Percentiles rank a stretch among this genome's conserved stretches.
Conservation (phyloP, 2,888 invertebrate species). For the Andrena camellia region DNA sequence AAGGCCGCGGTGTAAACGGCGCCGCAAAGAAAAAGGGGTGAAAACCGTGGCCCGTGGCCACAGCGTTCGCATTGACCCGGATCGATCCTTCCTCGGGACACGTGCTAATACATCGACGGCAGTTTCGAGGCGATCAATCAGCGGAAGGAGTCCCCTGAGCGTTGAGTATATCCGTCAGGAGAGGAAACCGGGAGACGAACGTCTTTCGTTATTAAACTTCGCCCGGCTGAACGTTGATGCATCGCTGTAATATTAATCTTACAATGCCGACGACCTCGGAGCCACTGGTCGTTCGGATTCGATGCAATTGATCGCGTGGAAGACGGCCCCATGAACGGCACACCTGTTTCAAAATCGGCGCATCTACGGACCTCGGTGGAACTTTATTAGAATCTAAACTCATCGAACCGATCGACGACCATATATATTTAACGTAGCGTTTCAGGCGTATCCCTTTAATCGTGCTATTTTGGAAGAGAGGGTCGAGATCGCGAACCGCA, state of each 20-base stretch:
- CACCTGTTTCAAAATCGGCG: no score
- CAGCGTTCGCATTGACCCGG: constrained; percentile 17
- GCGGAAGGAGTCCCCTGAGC: constrained; percentile 3
- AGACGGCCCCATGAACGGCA: no score
- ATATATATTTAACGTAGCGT: not conserved
- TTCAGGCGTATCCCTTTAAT: not conserved
- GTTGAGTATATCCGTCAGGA: not conserved
- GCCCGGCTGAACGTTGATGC: constrained; percentile 7
- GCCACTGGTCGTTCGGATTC: not conserved
- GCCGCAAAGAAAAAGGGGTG: constrained; percentile 15
- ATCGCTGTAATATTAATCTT: not conserved
- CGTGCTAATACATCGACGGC: constrained; percentile 23
- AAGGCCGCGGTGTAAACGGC: constrained; percentile 19
- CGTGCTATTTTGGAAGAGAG: not conserved
- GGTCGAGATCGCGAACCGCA: not conserved
- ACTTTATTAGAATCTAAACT: not conserved
- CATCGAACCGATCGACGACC: not conserved
- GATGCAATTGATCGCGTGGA: not conserved
- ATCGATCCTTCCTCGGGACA: constrained; percentile 24
- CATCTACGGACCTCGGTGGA: no score
- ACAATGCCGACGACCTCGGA: not conserved
- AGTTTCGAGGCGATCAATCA: constrained; percentile 44
- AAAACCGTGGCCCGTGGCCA: constrained; percentile 9
- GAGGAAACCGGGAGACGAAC: constrained; percentile 11
- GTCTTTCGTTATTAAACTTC: constrained; percentile 2